Evolutionary conservation across 2,888 invertebrate genomes (phyloP).

Genomic region (Scaptomyza polygonia): DNA sequence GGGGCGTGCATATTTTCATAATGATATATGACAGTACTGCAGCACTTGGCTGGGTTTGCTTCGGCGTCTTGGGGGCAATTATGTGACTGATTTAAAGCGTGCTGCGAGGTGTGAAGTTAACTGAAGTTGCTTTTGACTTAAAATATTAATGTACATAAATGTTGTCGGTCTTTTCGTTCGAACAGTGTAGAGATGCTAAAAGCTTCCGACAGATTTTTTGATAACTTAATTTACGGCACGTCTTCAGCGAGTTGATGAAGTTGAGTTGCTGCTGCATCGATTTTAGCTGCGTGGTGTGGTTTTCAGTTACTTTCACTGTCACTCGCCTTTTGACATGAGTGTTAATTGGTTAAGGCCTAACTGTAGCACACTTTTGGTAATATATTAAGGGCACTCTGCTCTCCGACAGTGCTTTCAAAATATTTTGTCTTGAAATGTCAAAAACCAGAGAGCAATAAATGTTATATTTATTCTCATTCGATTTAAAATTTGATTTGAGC

Average conservation of each 20-base stretch:
- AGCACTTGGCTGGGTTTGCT: conserved; percentile 37
- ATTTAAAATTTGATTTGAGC: no score
- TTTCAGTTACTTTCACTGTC: conserved; percentile 73
- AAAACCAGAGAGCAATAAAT: conserved; percentile 21
- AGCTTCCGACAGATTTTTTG: conserved; percentile 77
- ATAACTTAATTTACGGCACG: conserved; percentile 75
- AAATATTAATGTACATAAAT: neutral
- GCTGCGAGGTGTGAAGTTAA: conserved; percentile 75
- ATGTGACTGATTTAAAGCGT: conserved; percentile 78
- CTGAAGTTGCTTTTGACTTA: conserved; percentile 35
- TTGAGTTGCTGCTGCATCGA: conserved; percentile 44
- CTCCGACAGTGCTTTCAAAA: neutral
- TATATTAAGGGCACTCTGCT: conserved; percentile 22
- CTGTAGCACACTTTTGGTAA: neutral
- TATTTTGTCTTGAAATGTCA: conserved; percentile 32
- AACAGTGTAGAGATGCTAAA: conserved; percentile 62
- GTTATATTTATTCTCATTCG: no score
- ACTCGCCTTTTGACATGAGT: conserved; percentile 48
- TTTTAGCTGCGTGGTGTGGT: conserved; percentile 21
- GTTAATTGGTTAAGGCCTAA: conserved; percentile 58
- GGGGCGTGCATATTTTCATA: conserved; percentile 73
- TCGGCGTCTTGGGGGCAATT: conserved; percentile 54
- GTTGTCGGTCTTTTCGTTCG: conserved; percentile 40
- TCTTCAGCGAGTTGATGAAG: conserved; percentile 67
- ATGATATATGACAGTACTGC: conserved; percentile 63